These are phyloP conservation scores for Hydrocynus forskahlii DNA, from an alignment of 2,797 vertebrate species.

Conservation along the genomic window DNA sequence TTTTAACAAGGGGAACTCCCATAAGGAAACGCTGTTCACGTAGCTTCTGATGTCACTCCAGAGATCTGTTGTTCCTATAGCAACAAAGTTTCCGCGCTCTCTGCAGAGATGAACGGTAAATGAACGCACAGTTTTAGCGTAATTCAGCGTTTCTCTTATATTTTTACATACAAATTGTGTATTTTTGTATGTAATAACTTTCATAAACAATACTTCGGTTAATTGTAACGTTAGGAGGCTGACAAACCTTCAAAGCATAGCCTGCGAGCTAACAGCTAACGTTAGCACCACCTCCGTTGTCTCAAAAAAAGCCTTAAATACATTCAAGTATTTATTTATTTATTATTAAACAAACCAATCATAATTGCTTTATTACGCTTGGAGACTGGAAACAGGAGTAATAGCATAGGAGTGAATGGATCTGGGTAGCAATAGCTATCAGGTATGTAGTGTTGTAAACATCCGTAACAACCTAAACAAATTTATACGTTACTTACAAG, in stretches of 20 bases:
- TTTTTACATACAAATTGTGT: background rate
- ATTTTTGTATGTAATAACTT: background rate
- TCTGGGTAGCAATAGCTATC: background rate
- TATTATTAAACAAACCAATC: background rate
- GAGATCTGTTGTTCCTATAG: constrained; percentile 59
- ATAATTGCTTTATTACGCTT: background rate
- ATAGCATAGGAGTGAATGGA: background rate
- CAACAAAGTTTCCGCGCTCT: background rate
- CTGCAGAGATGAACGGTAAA: background rate
- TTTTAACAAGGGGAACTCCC: background rate
- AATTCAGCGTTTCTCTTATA: background rate
- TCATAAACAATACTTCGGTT: background rate
- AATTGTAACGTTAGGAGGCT: background rate
- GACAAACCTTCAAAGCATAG: background rate
- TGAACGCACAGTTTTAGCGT: too few relatives aligned
- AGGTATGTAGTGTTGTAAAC: background rate
- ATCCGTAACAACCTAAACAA: too few relatives aligned
- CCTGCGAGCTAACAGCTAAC: background rate
- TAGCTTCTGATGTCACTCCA: background rate
- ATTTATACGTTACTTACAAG: too few relatives aligned
- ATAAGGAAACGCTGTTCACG: background rate
- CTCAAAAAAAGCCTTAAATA: background rate
- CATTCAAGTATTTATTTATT: background rate
- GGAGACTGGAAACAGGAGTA: background rate
- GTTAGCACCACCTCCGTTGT: background rate